Evolutionary conservation across 2,888 invertebrate genomes (phyloP).

Genomic region (Bombylius discolor): DNA sequence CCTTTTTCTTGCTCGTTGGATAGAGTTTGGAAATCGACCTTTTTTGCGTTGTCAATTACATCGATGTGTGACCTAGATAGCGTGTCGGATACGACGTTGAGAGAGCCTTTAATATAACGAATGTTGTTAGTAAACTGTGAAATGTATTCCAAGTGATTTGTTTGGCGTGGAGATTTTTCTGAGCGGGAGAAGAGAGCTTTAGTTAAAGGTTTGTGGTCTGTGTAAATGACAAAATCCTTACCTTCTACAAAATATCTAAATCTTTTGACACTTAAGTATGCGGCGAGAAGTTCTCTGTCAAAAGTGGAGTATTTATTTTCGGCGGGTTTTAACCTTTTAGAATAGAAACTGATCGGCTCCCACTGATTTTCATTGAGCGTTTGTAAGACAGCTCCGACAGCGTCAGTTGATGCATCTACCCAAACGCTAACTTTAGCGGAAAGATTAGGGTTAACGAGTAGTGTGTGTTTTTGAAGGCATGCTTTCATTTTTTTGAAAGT

Average conservation of each 20-base stretch:
- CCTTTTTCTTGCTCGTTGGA: background rate
- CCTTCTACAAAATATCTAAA: background rate
- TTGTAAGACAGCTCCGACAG: background rate
- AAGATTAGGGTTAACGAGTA: conserved; percentile 2
- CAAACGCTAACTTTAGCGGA: conserved; percentile 1
- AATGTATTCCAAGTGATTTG: background rate
- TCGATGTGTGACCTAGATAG: background rate
- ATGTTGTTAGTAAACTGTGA: background rate
- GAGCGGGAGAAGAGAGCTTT: background rate
- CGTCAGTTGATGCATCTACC: conserved; percentile 5
- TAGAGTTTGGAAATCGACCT: background rate
- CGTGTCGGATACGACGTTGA: too few species aligned
- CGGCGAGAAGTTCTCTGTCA: background rate
- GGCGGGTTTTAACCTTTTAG: background rate
- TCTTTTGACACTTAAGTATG: too few species aligned
- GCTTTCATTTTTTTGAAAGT: conserved; percentile 1
- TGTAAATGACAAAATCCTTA: background rate
- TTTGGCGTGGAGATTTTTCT: background rate
- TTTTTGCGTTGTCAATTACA: background rate
- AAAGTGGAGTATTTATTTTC: conserved; percentile 1
- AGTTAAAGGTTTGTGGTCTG: conserved; percentile 2
- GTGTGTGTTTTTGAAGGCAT: background rate
- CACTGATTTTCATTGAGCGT: background rate
- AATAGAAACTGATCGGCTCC: background rate
- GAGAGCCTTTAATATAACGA: background rate